Base-by-base conservation (phyloP, 37 sponge, comb jelly and placozoan species). In the Corticium candelabrum region DNA sequence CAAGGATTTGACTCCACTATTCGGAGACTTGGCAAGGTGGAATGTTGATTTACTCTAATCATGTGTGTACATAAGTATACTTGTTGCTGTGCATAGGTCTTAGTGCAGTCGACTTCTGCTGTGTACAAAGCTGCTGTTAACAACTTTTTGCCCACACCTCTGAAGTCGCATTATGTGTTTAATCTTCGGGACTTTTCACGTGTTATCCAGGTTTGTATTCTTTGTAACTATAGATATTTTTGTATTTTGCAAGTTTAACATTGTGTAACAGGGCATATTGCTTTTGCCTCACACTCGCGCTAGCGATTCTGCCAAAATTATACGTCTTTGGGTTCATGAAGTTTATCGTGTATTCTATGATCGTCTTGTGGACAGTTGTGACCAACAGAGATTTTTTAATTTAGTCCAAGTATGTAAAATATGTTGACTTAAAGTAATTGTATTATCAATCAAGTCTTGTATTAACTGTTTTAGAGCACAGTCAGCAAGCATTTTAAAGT, bases 1-100 rank as follows among this genome's bases (percentile, higher is more conserved):
- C 85, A 87, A 39, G 99, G 99, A 11, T 97, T 89, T 79, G 99
- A 97, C n/a, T 75, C 88, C 21, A 71, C 87, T 70, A 93, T 90
- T 84, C 83, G 76, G 39, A 69, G 90, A 56, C 88, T 97, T 75
- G 89, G 89, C 0, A 97, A 91, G 82, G 95, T 97, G 69, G 3
- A 74, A 50, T n/a, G n/a, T n/a, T n/a, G n/a, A n/a, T n/a, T n/a
- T n/a, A n/a, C n/a, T n/a, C n/a, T n/a, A n/a, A 27, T 56, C 27
- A 56, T 56, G 27, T 27, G 27, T 56, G n/a, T n/a, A n/a, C n/a
- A n/a, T n/a, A n/a, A n/a, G n/a, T n/a, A n/a, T n/a, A n/a, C n/a
- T n/a, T n/a, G n/a, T n/a, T n/a, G n/a, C n/a, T n/a, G n/a, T n/a
- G n/a, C n/a, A n/a, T 50, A 50, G 74, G 21, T 72, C 32, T 67